Evolutionary conservation across 2,888 invertebrate species (phyloP).

Genomic region (Drosophila anceps): DNA sequence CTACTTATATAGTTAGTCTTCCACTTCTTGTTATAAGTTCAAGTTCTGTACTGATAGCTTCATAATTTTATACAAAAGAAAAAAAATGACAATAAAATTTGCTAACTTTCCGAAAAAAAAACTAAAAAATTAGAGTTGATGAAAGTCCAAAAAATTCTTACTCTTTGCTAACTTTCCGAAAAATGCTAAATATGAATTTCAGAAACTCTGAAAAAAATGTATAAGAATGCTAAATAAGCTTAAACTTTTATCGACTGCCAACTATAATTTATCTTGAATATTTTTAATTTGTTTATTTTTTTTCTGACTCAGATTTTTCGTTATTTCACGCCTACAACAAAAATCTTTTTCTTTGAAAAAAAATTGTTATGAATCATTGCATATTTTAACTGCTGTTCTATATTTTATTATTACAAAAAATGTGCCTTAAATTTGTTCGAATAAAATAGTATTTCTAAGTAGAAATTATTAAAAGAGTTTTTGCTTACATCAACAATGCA

Average conservation of each 20-base stretch:
- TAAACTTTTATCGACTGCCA: not conserved
- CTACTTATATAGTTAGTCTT: constrained; percentile 60
- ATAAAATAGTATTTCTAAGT: not conserved
- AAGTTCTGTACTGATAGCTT: constrained; percentile 76
- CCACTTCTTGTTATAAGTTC: constrained; percentile 62
- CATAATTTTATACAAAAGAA: constrained; percentile 44
- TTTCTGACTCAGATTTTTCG: not conserved
- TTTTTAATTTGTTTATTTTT: not conserved
- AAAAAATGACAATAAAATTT: constrained; percentile 51
- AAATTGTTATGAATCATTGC: not conserved
- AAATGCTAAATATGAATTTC: too few species aligned
- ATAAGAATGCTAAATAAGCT: not conserved
- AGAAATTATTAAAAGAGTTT: not conserved
- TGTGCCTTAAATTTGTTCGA: not conserved
- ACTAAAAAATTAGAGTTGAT: not conserved
- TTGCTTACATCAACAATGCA: not conserved
- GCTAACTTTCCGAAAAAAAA: constrained; percentile 31
- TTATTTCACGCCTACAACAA: not conserved
- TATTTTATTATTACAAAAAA: not conserved
- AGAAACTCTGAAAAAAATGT: not conserved
- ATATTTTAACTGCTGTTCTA: not conserved
- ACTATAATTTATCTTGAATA: too few species aligned
- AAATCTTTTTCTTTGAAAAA: not conserved
- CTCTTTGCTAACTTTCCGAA: too few species aligned
- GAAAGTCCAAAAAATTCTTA: too few species aligned